Conservation (phyloP, 2,797 vertebrate species). For the Pogonophryne albipinna region DNA sequence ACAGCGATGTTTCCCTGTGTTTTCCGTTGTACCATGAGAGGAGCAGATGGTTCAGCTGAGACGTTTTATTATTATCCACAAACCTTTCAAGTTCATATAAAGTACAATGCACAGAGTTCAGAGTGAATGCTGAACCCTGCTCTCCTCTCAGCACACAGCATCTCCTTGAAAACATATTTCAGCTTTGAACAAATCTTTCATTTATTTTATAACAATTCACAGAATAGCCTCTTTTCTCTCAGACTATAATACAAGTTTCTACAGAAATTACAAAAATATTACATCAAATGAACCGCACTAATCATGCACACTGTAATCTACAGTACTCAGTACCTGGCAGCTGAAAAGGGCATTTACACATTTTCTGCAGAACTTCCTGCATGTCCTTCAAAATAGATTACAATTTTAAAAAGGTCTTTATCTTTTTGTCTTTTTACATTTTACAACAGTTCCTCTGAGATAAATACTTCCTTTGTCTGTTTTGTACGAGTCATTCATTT, state of each 20-base stretch:
- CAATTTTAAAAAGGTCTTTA: conserved; percentile 43
- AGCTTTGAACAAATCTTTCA: conserved; percentile 35
- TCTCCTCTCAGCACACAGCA: conserved; percentile 30
- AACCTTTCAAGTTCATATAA: conserved; percentile 37
- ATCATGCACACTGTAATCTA: conserved; percentile 68
- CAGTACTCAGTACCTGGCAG: conserved; percentile 60
- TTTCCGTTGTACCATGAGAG: conserved; percentile 12
- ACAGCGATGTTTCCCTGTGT: conserved; percentile 42
- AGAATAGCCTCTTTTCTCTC: conserved; percentile 60
- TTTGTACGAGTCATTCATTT: conserved; percentile 51
- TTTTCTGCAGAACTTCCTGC: conserved; percentile 64
- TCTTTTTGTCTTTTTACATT: conserved; percentile 76
- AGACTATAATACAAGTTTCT: conserved; percentile 66
- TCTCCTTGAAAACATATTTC: conserved; percentile 28
- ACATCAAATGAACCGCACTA: conserved; percentile 71
- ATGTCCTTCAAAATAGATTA: conserved; percentile 69
- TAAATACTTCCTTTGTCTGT: conserved; percentile 47
- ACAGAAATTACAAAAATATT: conserved; percentile 80
- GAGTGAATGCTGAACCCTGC: conserved; percentile 39
- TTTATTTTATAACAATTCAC: conserved; percentile 73
- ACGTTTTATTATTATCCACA: conserved; percentile 13
- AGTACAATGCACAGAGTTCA: conserved; percentile 48
- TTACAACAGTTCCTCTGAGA: conserved; percentile 73
- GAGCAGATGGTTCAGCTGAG: conserved; percentile 17
- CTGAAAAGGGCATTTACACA: conserved; percentile 75